Evolutionary conservation across 2,888 invertebrate genomes (phyloP).

Genomic region (Chrysotoxum bicinctum): DNA sequence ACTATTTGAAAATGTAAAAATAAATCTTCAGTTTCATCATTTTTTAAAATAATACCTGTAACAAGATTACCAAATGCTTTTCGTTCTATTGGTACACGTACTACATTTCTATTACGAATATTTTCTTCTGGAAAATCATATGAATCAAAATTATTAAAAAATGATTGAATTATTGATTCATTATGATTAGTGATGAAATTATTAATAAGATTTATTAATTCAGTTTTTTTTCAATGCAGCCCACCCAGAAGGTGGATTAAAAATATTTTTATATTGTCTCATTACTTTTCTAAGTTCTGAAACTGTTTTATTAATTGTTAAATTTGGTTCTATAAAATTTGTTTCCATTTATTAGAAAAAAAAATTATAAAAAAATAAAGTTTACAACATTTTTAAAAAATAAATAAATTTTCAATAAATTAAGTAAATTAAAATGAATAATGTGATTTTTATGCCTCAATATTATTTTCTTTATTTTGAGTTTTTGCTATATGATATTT

Average conservation of each 20-base stretch:
- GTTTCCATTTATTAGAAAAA: constrained; percentile 33
- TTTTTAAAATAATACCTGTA: too few species aligned
- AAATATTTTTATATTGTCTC: constrained; percentile 4
- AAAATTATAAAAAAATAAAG: not conserved
- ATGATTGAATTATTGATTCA: constrained; percentile 18
- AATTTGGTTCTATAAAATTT: constrained; percentile 38
- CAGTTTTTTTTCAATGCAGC: not conserved
- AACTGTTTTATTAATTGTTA: constrained; percentile 17
- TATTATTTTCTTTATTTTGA: constrained; percentile 16
- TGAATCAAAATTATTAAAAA: constrained; percentile 25
- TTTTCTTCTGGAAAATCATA: constrained; percentile 25
- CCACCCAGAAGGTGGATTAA: constrained; percentile 13
- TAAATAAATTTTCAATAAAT: constrained; percentile 14
- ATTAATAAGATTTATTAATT: not conserved
- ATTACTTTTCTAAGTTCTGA: constrained; percentile 19
- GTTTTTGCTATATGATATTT: constrained; percentile 22
- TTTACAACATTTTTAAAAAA: constrained; percentile 20
- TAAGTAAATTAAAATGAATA: not conserved
- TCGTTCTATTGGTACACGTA: not conserved
- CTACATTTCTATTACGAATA: not conserved
- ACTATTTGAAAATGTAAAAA: too few species aligned
- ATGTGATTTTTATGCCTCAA: not conserved
- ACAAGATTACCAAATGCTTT: too few species aligned
- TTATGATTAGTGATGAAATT: constrained; percentile 9
- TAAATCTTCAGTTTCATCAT: too few species aligned